Base-by-base conservation (phyloP, 2,888 invertebrate genomes). In the Venustoraphidia nigricollis region DNA sequence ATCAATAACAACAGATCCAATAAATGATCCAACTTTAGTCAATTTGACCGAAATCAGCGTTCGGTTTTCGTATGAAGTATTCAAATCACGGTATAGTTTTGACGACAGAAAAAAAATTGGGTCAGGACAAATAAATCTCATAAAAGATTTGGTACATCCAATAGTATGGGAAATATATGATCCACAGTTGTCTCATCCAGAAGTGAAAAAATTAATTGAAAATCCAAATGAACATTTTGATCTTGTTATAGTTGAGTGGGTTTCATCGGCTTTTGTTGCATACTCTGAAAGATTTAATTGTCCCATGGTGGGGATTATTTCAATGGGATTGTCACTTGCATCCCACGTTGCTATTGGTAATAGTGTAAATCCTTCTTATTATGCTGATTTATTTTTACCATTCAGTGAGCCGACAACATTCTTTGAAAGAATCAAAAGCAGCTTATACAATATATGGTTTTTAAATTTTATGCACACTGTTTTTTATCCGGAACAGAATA, bases 1-100 rank as follows among this genome's bases (percentile, higher is more conserved):
- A 0, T 59, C 70, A 0, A 53, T 71, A 1, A 70, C 73, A 2
- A 47, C 71, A 34, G 57, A 71, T 50, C 70, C 71, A 0, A 57
- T 46, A 9, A 46, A 46, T 9, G 46, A 46, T 41, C 46, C 46
- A 34, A 34, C n/a, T 10, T 34, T 46, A 41, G n/a, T 36, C 1
- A 72, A 70, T 51, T 55, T 69, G 2, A 67, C 59, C 2, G 67
- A 68, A 56, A 63, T 69, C 6, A 59, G 65, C 44, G 40, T 66
- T 27, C 27, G 63, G 38, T 10, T 59, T 6, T 62, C 62, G 0
- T 62, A 64, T 14, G 39, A 52, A 4, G 34, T 53, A 6, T 56
- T 49, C 52, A 37, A 45, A 13, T 49, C 50, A 9, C 14, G 53
- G 17, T 13, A 46, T 40, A 13, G 34, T 41, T 46, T 46, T 8